phyloP scores from a whole-genome alignment of 2,888 invertebrate genomes.

The Cephus spinipes region DNA sequence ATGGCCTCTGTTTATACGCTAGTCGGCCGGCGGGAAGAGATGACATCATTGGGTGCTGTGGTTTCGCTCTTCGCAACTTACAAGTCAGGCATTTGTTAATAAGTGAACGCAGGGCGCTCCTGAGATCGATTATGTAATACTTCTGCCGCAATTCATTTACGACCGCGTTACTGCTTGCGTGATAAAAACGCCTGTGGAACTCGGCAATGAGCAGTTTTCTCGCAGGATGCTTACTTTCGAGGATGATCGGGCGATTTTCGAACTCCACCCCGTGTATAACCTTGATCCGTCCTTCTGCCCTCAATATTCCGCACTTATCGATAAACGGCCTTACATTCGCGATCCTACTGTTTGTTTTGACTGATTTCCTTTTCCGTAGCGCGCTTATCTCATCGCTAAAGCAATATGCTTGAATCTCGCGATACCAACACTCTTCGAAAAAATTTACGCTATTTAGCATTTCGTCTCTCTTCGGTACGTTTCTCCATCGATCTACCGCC shows the following conservation, averaged over 20 bases:
- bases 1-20: slow-evolving; percentile 24
- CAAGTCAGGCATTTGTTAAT: slow-evolving; percentile 1
- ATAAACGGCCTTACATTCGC: not conserved
- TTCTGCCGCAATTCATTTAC: slow-evolving; percentile 26
- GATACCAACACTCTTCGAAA: no score
- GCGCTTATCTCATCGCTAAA: not conserved
- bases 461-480: no score
- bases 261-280: no score
- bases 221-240: slow-evolving; percentile 15
- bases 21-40: slow-evolving; percentile 15
- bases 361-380: not conserved
- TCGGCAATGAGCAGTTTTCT: slow-evolving; percentile 10
- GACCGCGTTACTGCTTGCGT: slow-evolving; percentile 19
- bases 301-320: not conserved
- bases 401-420: no score
- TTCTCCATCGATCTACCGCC: not conserved
- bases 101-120: slow-evolving; percentile 10
- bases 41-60: slow-evolving; percentile 18
- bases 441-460: no score
- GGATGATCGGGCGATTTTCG: slow-evolving; percentile 15
- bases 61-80: slow-evolving; percentile 9
- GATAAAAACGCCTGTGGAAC: slow-evolving; percentile 16
- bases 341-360: not conserved
- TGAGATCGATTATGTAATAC: slow-evolving; percentile 19
- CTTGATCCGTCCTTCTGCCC: not conserved